Evolutionary conservation across 2,797 vertebrate species (phyloP).

Genomic region (Sciurus vulgaris): DNA sequence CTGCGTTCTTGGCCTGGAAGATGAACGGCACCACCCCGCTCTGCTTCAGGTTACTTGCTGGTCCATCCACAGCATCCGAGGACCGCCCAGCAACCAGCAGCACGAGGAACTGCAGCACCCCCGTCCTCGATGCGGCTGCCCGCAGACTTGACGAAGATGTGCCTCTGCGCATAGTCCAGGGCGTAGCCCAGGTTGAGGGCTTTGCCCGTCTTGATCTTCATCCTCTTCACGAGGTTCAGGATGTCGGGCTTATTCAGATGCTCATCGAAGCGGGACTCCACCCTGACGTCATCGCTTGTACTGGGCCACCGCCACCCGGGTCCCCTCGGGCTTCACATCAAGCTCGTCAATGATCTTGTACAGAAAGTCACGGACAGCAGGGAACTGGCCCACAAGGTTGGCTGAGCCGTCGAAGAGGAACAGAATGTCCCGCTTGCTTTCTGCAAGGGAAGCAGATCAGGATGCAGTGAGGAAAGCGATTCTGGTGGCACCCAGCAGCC

Average conservation of each 20-base stretch:
- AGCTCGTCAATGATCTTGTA: slow-evolving; percentile 93
- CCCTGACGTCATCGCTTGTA: slow-evolving; percentile 92
- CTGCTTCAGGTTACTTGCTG: slow-evolving; percentile 91
- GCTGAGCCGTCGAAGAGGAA: slow-evolving; percentile 97
- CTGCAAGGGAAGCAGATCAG: slow-evolving; percentile 85
- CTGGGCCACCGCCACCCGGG: slow-evolving; percentile 94
- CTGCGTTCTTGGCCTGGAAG: slow-evolving; percentile 93
- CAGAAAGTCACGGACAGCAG: slow-evolving; percentile 93
- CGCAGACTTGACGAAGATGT: slow-evolving; percentile 90
- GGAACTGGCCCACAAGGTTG: slow-evolving; percentile 92
- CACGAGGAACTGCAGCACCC: slow-evolving; percentile 94
- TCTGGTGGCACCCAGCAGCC: fast-evolving
- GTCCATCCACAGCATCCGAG: slow-evolving; percentile 89
- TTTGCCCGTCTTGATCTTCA: slow-evolving; percentile 91
- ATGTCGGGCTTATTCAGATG: slow-evolving; percentile 93
- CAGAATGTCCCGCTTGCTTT: slow-evolving; percentile 94
- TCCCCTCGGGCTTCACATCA: slow-evolving; percentile 91
- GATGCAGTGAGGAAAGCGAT: slow-evolving; percentile 28
- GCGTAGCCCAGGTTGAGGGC: slow-evolving; percentile 92
- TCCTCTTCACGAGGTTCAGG: slow-evolving; percentile 89
- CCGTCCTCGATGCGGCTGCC: slow-evolving; percentile 92
- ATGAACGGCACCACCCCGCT: slow-evolving; percentile 93
- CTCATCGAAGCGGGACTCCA: slow-evolving; percentile 92
- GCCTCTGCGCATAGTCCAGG: slow-evolving; percentile 86
- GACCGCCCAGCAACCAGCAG: slow-evolving; percentile 93